Evolutionary conservation across 2,888 invertebrate genomes (phyloP).

Genomic region (Ctenicera cuprea): DNA sequence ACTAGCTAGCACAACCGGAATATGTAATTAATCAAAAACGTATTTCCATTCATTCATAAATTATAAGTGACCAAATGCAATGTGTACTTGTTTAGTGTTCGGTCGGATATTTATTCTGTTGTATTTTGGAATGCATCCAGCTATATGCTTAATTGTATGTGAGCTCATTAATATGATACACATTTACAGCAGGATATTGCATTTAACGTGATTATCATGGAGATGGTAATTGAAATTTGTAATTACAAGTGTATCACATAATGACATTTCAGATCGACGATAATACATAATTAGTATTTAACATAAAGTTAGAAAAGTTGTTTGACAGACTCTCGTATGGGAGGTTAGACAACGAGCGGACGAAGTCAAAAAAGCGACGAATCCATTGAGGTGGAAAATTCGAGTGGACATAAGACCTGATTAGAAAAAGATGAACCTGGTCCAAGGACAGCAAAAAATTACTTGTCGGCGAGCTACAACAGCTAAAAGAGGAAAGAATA

Average conservation of each 20-base stretch:
- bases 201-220: constrained; percentile 55
- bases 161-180: constrained; percentile 56
- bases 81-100: constrained; percentile 19
- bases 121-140: constrained; percentile 35
- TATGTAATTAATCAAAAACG: constrained; percentile 47
- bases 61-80: constrained; percentile 34
- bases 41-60: constrained; percentile 48
- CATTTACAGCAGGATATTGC: constrained; percentile 55
- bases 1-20: constrained; percentile 25
- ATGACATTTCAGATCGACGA: constrained; percentile 42
- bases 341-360: constrained; percentile 40
- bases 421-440: constrained; percentile 58
- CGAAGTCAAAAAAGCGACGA: constrained; percentile 54
- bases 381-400: constrained; percentile 56
- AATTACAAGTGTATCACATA: constrained; percentile 54
- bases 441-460: constrained; percentile 54
- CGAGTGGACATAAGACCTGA: constrained; percentile 58
- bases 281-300: constrained; percentile 46
- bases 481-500: constrained; percentile 31
- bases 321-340: constrained; percentile 42
- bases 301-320: constrained; percentile 46
- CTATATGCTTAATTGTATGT: constrained; percentile 50
- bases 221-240: constrained; percentile 58
- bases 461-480: constrained; percentile 47
- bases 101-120: constrained; percentile 36